phyloP scores from a whole-genome alignment of 2,113 vertebrate genomes.

The Oreocharis arfaki region DNA sequence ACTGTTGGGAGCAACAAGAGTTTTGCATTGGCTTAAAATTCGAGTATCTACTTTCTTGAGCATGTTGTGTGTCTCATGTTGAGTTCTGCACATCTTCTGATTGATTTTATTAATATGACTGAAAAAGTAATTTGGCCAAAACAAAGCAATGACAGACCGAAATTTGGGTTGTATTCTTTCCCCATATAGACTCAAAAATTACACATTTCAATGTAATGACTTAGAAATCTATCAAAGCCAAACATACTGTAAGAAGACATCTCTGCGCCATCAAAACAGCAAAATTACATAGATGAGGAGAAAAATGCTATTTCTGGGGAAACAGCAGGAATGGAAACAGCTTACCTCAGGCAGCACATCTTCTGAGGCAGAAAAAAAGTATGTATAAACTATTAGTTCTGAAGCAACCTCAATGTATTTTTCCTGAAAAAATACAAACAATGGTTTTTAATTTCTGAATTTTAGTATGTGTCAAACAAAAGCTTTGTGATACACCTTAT shows the following conservation, averaged over 20 bases:
- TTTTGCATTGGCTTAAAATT: neutral
- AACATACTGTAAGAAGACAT: neutral
- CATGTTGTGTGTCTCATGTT: accelerated
- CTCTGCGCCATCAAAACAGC: neutral
- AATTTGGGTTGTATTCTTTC: neutral
- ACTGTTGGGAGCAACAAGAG: neutral
- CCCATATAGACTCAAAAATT: neutral
- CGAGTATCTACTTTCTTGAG: neutral
- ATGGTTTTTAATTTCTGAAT: neutral
- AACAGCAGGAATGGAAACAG: neutral
- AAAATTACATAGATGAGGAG: neutral
- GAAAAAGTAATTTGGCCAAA: neutral
- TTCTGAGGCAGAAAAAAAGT: constrained; percentile 95
- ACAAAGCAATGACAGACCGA: neutral
- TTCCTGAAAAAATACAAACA: constrained; percentile 79
- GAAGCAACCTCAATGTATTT: constrained; percentile 93
- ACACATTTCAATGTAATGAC: neutral
- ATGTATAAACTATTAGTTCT: constrained; percentile 95
- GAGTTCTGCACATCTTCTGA: neutral
- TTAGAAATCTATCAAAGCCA: neutral
- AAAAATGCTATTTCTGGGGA: neutral
- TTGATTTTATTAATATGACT: neutral
- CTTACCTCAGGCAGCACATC: constrained; percentile 90
- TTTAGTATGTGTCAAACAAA: neutral
- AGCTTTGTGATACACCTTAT: neutral